phyloP scores from a whole-genome alignment of 1,140 invertebrate genomes.

The Venturia canescens region DNA sequence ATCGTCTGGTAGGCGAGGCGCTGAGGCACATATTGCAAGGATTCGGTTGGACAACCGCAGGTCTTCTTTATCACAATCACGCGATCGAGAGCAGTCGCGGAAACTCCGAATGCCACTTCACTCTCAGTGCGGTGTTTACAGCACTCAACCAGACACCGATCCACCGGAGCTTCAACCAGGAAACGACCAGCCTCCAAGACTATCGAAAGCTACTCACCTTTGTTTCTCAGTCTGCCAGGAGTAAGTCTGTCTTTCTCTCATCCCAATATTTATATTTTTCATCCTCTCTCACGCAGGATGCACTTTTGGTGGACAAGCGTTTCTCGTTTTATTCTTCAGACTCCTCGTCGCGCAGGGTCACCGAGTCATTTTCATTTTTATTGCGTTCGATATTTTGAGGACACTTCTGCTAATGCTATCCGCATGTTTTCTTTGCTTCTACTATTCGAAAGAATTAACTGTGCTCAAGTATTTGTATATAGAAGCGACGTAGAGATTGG shows the following conservation, averaged over 20 bases:
- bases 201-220: constrained; percentile 82
- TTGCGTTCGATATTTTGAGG: no score
- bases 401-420: no score
- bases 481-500: no score
- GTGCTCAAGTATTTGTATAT: no score
- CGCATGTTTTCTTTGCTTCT: no score
- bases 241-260: constrained; percentile 81
- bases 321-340: background rate
- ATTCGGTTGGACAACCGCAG: constrained; percentile 85
- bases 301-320: background rate
- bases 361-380: no score
- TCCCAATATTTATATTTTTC: constrained; percentile 3
- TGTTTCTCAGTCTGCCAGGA: constrained; percentile 83
- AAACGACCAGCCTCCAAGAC: constrained; percentile 74
- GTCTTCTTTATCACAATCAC: constrained; percentile 85
- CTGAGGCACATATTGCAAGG: constrained; percentile 82
- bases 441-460: no score
- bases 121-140: constrained; percentile 82
- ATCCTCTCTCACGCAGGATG: background rate
- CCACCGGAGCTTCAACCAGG: constrained; percentile 82
- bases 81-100: constrained; percentile 77
- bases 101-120: constrained; percentile 86
- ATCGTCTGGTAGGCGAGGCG: constrained; percentile 85
- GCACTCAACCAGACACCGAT: constrained; percentile 79
- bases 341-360: no score